These are phyloP conservation scores for Coregonus suidteri DNA, from an alignment of 2,797 vertebrate genomes.

Conservation along the genomic window DNA sequence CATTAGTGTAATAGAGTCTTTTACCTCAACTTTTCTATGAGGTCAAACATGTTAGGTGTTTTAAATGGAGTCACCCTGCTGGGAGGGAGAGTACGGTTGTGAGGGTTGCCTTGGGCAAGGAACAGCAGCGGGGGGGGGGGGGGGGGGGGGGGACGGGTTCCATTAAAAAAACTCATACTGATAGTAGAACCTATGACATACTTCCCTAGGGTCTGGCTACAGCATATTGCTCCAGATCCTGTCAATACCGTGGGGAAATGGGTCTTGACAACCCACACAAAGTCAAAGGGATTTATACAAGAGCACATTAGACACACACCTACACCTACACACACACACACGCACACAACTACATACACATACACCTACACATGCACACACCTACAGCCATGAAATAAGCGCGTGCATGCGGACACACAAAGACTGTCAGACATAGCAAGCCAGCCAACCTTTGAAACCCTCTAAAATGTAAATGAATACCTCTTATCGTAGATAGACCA, in stretches of 20 bases:
- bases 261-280: constrained; percentile 18
- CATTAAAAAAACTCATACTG: constrained; percentile 40
- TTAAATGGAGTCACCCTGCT: constrained; percentile 39
- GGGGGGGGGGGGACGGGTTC: constrained; percentile 23
- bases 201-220: constrained; percentile 22
- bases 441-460: constrained; percentile 15
- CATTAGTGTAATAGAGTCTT: constrained; percentile 28
- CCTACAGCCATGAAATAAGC: neutral
- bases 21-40: constrained; percentile 56
- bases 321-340: neutral
- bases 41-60: constrained; percentile 49
- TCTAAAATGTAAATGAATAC: constrained; percentile 26
- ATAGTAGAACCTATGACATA: constrained; percentile 34
- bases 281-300: constrained; percentile 19
- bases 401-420: neutral
- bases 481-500: constrained; percentile 13
- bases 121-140: constrained; percentile 12
- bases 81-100: constrained; percentile 39
- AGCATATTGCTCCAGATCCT: constrained; percentile 28
- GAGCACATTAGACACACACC: neutral
- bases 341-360: neutral
- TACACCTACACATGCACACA: neutral
- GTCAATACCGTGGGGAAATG: constrained; percentile 23
- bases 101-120: constrained; percentile 46
- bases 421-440: neutral